A percentile compares a stretch with the other conserved stretches of the same genome.
These are phyloP conservation scores for Smittia aterrima DNA, from an alignment of 2,888 invertebrate species.

Conservation along the genomic window DNA sequence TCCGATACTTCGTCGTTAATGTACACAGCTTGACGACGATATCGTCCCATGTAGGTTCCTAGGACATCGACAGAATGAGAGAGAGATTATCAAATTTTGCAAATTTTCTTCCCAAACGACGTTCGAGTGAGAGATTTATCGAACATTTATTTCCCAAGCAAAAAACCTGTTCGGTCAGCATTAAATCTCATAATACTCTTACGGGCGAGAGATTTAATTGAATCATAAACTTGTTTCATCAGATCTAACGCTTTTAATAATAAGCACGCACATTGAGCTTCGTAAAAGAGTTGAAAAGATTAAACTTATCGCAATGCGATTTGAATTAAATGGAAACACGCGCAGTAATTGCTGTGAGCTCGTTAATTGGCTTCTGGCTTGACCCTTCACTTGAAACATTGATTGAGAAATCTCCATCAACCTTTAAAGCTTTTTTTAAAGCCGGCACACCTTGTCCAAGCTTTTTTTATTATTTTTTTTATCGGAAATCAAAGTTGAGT, in stretches of 20 bases:
- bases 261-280: neutral
- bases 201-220: slow-evolving; percentile 28
- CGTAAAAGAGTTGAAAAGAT: neutral
- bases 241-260: neutral
- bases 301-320: neutral
- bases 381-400: too few relatives aligned
- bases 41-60: slow-evolving; percentile 72
- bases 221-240: slow-evolving; percentile 32
- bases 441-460: too few relatives aligned
- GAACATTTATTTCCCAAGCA: neutral
- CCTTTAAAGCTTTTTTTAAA: too few relatives aligned
- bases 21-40: slow-evolving; percentile 58
- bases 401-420: too few relatives aligned
- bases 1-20: slow-evolving; percentile 53
- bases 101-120: neutral
- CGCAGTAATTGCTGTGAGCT: neutral
- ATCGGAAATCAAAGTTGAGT: too few relatives aligned
- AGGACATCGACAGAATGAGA: slow-evolving; percentile 46
- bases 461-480: too few relatives aligned
- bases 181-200: slow-evolving; percentile 16
- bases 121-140: neutral
- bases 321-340: slow-evolving; percentile 7
- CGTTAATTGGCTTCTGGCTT: too few relatives aligned
- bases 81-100: slow-evolving; percentile 5
- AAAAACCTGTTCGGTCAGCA: slow-evolving; percentile 11